Evolutionary conservation across 92 coral and sea anemone species (phyloP), one percentile per base, ranked within the genome.

Genomic region (Palythoa heliodiscus): DNA sequence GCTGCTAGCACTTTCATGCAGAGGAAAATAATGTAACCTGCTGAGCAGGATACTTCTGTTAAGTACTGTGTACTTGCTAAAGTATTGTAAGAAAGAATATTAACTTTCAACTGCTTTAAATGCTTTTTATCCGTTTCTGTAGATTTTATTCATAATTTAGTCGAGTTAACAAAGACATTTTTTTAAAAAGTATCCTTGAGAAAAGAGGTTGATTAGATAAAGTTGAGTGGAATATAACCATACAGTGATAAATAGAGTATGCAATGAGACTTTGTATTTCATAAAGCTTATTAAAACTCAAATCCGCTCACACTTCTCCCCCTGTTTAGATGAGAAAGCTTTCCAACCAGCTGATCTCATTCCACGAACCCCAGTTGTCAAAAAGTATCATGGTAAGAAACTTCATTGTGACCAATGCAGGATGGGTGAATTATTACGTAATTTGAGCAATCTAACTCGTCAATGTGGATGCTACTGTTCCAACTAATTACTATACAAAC

Each of bases 321-420:
- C 7, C 39, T 55, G n/a, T 76, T 75, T 24, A 78, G 83, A 78
- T 78, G 83, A 78, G 43, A 70, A 22, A 52, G 84, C 72, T 48
- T 80, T 80, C 84, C 67, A 53, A 48, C 84, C 74, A 66, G 75
- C 23, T 64, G 84, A 80, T 69, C 84, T 80, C 43, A 80, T 80
- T 43, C 84, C 84, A 80, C 84, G 84, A 66, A 80, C 84, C 19
- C 84, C 84, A 0, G 40, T 69, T 24, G 74, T 7, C 13, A 80
- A 67, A 63, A 70, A 16, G 23, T 73, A 54, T 20, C 16, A 24
- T 67, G 84, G 84, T 80, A 80, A 80, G 84, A 48, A 48, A 15
- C 15, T 54, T 57, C 20, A 4, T 37, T 52, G 55, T 57, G 2
- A 4, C 38, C 35, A 63, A 55, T 55, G 61, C 61, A 16, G 15